Percentiles rank a stretch among this genome's conserved stretches.
These are phyloP conservation scores for Ichneumon xanthorius DNA, from an alignment of 2,888 invertebrate genomes.

Conservation along the genomic window DNA sequence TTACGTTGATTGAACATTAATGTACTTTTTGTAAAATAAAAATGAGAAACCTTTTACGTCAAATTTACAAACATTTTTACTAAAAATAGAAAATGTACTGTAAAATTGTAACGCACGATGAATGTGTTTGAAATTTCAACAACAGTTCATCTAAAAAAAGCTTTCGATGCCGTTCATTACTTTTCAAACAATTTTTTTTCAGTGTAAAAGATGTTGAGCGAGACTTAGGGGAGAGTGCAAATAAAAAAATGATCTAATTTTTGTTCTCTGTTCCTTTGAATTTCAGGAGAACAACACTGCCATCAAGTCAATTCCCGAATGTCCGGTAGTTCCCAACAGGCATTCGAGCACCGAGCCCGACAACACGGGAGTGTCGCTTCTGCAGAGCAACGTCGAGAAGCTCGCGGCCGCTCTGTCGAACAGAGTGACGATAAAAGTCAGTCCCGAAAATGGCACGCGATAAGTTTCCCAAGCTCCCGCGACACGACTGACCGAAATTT, in stretches of 20 bases:
- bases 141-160: no score
- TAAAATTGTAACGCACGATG: no score
- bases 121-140: no score
- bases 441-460: slow-evolving; percentile 81
- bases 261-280: slow-evolving; percentile 9
- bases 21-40: no score
- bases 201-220: not conserved
- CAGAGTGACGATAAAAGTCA: slow-evolving; percentile 83
- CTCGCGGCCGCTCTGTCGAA: slow-evolving; percentile 81
- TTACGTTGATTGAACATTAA: no score
- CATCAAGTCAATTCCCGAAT: slow-evolving; percentile 70
- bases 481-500: slow-evolving; percentile 32
- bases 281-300: slow-evolving; percentile 74
- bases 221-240: not conserved
- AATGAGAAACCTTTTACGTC: no score
- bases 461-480: slow-evolving; percentile 71
- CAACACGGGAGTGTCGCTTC: slow-evolving; percentile 72
- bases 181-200: no score
- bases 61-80: no score
- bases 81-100: no score
- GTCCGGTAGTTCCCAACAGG: slow-evolving; percentile 48
- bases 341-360: slow-evolving; percentile 63
- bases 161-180: no score
- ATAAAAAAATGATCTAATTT: not conserved
- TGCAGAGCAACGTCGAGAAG: slow-evolving; percentile 80